phyloP scores from a whole-genome alignment of 2,113 vertebrate species.

The Turnix velox region DNA sequence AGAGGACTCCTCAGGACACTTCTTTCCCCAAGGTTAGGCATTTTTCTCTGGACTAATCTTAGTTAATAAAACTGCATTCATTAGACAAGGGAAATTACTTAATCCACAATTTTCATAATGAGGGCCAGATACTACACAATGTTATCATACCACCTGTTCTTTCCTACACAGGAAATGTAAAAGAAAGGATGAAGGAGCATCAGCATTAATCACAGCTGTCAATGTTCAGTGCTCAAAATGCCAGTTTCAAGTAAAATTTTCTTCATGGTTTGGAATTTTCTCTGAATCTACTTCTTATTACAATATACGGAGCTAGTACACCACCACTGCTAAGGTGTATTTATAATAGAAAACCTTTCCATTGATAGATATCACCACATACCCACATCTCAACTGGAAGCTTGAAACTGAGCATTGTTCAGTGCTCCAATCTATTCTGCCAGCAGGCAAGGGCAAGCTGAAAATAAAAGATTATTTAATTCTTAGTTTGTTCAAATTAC shows the following conservation, averaged over 20 bases:
- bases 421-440: neutral
- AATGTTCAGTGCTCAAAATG: neutral
- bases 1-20: neutral
- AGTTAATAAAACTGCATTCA: neutral
- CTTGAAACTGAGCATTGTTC: neutral
- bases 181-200: neutral
- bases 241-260: neutral
- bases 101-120: neutral
- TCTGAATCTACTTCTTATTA: neutral
- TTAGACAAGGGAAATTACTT: neutral
- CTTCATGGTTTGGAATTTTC: neutral
- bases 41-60: neutral
- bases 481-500: neutral
- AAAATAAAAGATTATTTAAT: slow-evolving; percentile 1
- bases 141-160: neutral
- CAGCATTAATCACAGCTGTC: neutral
- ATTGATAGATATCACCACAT: neutral
- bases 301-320: neutral
- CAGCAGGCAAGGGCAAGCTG: neutral
- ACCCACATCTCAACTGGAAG: neutral
- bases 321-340: neutral
- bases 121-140: neutral
- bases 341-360: neutral
- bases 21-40: neutral
- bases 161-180: neutral